phyloP scores from a whole-genome alignment of 2,888 invertebrate species.

The Phorcus lineatus region DNA sequence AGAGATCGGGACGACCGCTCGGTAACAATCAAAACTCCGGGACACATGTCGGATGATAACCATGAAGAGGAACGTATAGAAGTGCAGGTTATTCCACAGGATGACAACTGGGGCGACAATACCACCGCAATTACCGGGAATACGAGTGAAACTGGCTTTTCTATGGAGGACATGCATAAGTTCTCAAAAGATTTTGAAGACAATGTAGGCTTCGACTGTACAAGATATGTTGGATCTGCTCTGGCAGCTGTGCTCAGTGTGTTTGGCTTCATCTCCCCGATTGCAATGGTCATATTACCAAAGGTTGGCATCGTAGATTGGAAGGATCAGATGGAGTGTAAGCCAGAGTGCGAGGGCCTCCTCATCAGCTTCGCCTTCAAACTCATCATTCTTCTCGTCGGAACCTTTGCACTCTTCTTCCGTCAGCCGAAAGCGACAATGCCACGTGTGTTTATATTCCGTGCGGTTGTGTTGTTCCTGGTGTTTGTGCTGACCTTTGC shows the following conservation, averaged over 20 bases:
- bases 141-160: conserved; percentile 95
- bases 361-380: conserved; percentile 94
- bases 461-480: conserved; percentile 90
- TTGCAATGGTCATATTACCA: conserved; percentile 95
- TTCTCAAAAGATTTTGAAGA: conserved; percentile 70
- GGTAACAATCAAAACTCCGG: conserved; percentile 67
- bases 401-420: conserved; percentile 94
- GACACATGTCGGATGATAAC: conserved; percentile 54
- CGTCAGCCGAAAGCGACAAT: conserved; percentile 89
- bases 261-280: conserved; percentile 91
- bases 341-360: conserved; percentile 84
- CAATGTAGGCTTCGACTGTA: conserved; percentile 69
- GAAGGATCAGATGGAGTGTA: conserved; percentile 53
- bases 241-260: conserved; percentile 87
- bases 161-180: conserved; percentile 85
- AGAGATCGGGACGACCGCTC: conserved; percentile 64
- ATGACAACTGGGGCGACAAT: conserved; percentile 99
- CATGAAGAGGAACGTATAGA: conserved; percentile 81
- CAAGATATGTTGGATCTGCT: conserved; percentile 85
- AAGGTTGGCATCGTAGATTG: conserved; percentile 83
- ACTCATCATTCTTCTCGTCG: conserved; percentile 89
- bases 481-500: conserved; percentile 94
- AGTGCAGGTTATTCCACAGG: conserved; percentile 95
- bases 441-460: conserved; percentile 92
- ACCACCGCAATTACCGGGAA: conserved; percentile 97